Conservation (phyloP, 2,888 invertebrate species). For the Sinelater perroti region DNA sequence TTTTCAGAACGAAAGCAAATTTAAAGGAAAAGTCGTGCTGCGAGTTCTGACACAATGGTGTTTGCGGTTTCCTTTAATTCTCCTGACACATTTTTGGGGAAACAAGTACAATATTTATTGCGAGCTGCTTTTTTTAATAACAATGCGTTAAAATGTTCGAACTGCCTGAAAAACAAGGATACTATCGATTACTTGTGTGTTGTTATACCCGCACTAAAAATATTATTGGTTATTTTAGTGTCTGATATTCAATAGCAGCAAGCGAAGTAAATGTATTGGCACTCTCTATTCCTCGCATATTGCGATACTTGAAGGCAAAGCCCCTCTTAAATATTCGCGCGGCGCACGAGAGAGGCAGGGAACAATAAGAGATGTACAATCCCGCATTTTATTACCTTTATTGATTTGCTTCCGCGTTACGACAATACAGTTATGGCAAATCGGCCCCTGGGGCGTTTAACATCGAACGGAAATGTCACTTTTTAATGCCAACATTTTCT, state of each 20-base stretch:
- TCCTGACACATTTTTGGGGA: too few relatives aligned
- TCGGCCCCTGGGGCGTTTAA: constrained; percentile 31
- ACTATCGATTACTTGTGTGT: too few relatives aligned
- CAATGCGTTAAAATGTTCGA: too few relatives aligned
- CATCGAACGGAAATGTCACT: constrained; percentile 34
- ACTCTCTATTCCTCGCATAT: too few relatives aligned
- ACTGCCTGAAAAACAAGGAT: too few relatives aligned
- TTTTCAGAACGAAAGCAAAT: background rate
- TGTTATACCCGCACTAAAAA: too few relatives aligned
- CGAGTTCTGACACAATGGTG: background rate
- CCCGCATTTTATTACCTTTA: constrained; percentile 37
- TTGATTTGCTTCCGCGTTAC: constrained; percentile 38
- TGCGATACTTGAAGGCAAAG: constrained; percentile 1
- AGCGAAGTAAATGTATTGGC: too few relatives aligned
- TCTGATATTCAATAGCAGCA: too few relatives aligned
- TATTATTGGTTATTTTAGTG: too few relatives aligned
- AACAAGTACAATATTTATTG: too few relatives aligned
- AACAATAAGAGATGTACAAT: constrained; percentile 37
- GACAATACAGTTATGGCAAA: constrained; percentile 36
- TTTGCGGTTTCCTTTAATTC: too few relatives aligned
- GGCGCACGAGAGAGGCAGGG: constrained; percentile 14
- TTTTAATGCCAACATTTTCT: constrained; percentile 35
- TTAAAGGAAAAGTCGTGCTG: background rate
- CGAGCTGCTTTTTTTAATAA: too few relatives aligned
- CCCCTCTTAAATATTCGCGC: constrained; percentile 11